Evolutionary conservation across 2,113 vertebrate genomes (phyloP).

Genomic region (Tichodroma muraria): DNA sequence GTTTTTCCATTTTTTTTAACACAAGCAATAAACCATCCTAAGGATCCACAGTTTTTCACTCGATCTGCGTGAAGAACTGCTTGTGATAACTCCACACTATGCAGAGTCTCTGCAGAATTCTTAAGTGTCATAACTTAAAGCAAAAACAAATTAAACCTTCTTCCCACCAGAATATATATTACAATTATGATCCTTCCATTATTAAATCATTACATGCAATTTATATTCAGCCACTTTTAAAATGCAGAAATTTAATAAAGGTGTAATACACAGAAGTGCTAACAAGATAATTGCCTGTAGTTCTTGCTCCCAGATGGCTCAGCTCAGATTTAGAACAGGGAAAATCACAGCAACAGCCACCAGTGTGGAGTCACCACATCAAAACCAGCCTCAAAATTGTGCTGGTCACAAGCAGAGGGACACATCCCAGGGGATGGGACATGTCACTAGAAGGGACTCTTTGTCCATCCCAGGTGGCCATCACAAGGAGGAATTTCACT

Average conservation of each 20-base stretch:
- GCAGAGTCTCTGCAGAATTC: background rate
- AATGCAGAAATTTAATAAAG: background rate
- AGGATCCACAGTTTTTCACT: background rate
- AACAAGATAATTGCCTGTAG: background rate
- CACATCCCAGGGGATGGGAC: background rate
- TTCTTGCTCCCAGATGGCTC: background rate
- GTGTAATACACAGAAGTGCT: background rate
- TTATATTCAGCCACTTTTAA: background rate
- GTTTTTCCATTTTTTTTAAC: background rate
- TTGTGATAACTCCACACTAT: background rate
- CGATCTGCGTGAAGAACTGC: background rate
- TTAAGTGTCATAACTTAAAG: background rate
- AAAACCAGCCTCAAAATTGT: fast-evolving
- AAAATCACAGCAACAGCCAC: background rate
- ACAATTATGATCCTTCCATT: background rate
- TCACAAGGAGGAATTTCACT: background rate
- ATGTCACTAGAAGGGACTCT: background rate
- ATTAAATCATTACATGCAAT: background rate
- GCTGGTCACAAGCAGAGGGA: background rate
- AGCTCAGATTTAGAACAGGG: background rate
- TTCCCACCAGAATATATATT: background rate
- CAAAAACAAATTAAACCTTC: background rate
- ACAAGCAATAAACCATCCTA: background rate
- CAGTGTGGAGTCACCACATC: fast-evolving
- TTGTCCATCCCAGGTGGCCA: background rate